Percentiles rank a stretch among this genome's conserved stretches.
These are phyloP conservation scores for Dryococelus australis DNA, from an alignment of 2,888 invertebrate species.

Conservation along the genomic window DNA sequence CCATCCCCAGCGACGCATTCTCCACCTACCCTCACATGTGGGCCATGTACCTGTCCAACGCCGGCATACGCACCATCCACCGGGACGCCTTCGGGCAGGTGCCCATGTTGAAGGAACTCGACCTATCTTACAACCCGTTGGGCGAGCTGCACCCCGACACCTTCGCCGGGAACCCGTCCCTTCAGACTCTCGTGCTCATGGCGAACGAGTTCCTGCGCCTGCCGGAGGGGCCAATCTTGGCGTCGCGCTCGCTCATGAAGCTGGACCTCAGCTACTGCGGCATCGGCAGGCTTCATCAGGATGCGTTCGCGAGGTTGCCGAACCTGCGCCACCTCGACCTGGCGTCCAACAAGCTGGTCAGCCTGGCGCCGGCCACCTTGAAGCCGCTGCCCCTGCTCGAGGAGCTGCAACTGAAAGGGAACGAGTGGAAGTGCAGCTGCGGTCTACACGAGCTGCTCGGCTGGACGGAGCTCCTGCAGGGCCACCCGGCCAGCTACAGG, in stretches of 20 bases:
- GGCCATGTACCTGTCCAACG: background rate
- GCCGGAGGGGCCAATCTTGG: background rate
- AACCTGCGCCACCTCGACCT: background rate
- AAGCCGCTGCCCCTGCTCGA: background rate
- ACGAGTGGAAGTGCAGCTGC: background rate
- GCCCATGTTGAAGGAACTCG: background rate
- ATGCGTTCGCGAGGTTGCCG: background rate
- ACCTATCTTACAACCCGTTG: background rate
- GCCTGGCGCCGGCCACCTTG: background rate
- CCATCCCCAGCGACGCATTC: background rate
- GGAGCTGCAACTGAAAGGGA: background rate
- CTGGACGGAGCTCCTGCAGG: background rate
- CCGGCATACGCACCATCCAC: background rate
- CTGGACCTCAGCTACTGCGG: slow-evolving; percentile 11
- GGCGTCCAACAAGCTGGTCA: background rate
- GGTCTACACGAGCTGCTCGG: background rate
- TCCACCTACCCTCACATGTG: background rate
- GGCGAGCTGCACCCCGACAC: background rate
- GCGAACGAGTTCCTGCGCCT: background rate
- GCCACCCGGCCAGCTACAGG: background rate
- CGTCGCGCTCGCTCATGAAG: background rate
- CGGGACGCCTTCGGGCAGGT: background rate
- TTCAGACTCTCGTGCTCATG: background rate
- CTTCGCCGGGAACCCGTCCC: background rate
- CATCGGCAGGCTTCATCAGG: background rate